These are phyloP conservation scores for Salvelinus fontinalis DNA, from an alignment of 2,113 vertebrate genomes.

Conservation along the genomic window DNA sequence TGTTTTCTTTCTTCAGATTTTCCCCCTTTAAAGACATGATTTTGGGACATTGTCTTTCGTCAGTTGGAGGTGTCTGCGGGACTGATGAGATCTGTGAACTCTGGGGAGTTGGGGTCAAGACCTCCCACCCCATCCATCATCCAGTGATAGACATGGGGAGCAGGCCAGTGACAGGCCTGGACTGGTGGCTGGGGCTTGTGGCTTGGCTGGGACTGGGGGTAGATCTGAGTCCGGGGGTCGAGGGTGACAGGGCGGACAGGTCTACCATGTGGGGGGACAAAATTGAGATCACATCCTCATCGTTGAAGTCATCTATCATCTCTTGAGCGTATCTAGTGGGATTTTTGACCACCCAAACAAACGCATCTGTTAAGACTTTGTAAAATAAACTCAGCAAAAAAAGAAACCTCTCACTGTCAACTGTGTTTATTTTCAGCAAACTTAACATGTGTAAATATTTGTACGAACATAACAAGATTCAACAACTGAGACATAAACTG, in stretches of 20 bases:
- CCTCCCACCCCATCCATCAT: constrained; percentile 84
- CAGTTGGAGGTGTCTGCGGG: constrained; percentile 63
- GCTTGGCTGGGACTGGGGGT: constrained; percentile 14
- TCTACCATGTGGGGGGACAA: too few species aligned
- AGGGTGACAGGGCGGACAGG: constrained; percentile 24
- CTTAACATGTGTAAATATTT: too few species aligned
- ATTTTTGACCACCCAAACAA: too few species aligned
- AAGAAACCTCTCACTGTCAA: too few species aligned
- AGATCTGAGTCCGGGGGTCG: constrained; percentile 42
- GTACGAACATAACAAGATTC: too few species aligned
- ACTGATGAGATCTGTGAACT: constrained; percentile 74
- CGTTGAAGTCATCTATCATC: too few species aligned
- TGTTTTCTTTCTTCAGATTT: background rate
- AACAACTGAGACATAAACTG: too few species aligned
- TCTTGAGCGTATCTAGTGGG: too few species aligned
- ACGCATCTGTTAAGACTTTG: too few species aligned
- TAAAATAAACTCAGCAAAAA: too few species aligned
- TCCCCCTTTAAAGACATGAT: background rate
- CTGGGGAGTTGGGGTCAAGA: constrained; percentile 71
- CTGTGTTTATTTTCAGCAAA: too few species aligned
- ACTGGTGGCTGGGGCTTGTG: constrained; percentile 6
- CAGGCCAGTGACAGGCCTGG: constrained; percentile 71
- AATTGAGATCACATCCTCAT: too few species aligned
- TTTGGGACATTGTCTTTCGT: background rate
- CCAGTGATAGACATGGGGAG: constrained; percentile 79